Evolutionary conservation across 2,888 invertebrate genomes (phyloP).

Genomic region (Calephelis perditalis): DNA sequence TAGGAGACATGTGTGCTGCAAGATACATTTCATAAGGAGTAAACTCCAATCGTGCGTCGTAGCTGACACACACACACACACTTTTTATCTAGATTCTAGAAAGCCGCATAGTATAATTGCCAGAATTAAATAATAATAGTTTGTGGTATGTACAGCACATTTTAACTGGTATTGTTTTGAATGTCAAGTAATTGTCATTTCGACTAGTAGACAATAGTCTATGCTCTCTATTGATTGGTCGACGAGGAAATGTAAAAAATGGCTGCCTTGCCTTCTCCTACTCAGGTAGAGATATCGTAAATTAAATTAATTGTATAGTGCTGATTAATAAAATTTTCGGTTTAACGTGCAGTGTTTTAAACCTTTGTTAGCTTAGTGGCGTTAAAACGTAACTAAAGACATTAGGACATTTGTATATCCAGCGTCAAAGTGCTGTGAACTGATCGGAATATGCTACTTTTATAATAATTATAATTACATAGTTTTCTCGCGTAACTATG

Average conservation of each 20-base stretch:
- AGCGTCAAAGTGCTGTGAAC: conserved; percentile 52
- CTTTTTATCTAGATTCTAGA: no score
- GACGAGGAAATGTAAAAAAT: conserved; percentile 82
- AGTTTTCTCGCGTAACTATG: conserved; percentile 35
- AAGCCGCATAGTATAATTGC: no score
- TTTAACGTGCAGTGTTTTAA: conserved; percentile 36
- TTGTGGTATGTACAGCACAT: conserved; percentile 9
- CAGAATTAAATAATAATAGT: conserved; percentile 8
- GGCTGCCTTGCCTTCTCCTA: conserved; percentile 92
- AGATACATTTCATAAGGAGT: no score
- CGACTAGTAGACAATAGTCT: conserved; percentile 39
- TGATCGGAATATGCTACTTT: conserved; percentile 34
- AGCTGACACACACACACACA: no score
- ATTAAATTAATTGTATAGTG: conserved; percentile 45
- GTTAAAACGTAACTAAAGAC: conserved; percentile 34
- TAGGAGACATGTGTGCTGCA: no score
- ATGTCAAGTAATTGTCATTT: conserved; percentile 45
- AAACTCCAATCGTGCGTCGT: no score
- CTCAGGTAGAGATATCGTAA: conserved; percentile 82
- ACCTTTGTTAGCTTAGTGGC: conserved; percentile 37
- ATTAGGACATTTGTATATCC: conserved; percentile 38
- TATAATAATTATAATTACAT: conserved; percentile 42
- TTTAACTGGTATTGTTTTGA: conserved; percentile 21
- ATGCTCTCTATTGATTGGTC: conserved; percentile 77
- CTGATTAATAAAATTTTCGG: conserved; percentile 31